Percentiles rank a stretch among this genome's conserved stretches.
Evolutionary conservation across 2,888 invertebrate genomes (phyloP).

Genomic region (Clanis bilineata): DNA sequence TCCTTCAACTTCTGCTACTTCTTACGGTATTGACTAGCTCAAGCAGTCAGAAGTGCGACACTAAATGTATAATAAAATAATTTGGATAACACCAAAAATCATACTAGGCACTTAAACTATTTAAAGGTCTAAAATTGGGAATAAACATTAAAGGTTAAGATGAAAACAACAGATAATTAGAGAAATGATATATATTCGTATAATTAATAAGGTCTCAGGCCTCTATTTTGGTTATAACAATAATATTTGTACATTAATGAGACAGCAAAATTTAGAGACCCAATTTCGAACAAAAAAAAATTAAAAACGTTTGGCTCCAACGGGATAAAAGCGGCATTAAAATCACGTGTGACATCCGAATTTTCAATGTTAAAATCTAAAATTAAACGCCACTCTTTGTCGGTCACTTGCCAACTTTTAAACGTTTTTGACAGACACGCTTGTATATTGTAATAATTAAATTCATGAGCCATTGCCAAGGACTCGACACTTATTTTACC

Average conservation of each 20-base stretch:
- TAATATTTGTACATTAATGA: not conserved
- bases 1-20: too few species aligned
- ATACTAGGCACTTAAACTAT: too few species aligned
- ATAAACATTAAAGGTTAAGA: too few species aligned
- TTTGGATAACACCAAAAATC: too few species aligned
- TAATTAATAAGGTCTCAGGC: not conserved
- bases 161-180: not conserved
- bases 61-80: too few species aligned
- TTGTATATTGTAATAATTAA: conserved; percentile 74
- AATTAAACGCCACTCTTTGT: conserved; percentile 55
- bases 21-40: too few species aligned
- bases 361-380: conserved; percentile 66
- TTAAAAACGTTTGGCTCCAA: not conserved
- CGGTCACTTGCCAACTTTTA: conserved; percentile 73
- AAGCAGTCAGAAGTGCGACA: too few species aligned
- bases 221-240: not conserved
- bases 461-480: conserved; percentile 77
- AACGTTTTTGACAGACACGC: conserved; percentile 72
- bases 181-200: too few species aligned
- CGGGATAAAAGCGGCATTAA: conserved; percentile 1
- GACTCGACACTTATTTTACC: conserved; percentile 35
- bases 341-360: conserved; percentile 38
- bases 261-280: not conserved
- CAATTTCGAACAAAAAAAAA: not conserved
- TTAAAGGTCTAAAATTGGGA: too few species aligned